Evolutionary conservation across 2,888 invertebrate genomes (phyloP).

Genomic region (Pyralis farinalis): DNA sequence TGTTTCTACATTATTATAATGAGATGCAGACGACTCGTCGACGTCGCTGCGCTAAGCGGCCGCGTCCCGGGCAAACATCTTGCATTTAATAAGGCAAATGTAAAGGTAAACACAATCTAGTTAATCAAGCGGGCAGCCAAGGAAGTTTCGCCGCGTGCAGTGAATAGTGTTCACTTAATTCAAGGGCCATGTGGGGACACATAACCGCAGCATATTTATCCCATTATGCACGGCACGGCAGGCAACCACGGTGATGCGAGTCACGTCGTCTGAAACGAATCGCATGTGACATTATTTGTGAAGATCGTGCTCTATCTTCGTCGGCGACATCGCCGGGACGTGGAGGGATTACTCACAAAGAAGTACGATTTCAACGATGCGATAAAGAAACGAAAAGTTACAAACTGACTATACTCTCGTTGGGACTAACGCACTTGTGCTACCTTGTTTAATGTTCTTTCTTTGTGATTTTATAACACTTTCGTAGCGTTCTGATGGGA

Average conservation of each 20-base stretch:
- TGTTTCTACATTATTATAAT: constrained; percentile 28
- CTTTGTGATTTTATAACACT: too few species aligned
- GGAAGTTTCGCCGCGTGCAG: constrained; percentile 65
- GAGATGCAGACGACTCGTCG: constrained; percentile 26
- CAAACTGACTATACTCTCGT: constrained; percentile 62
- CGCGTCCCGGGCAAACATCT: constrained; percentile 31
- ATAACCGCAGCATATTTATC: constrained; percentile 79
- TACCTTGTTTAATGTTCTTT: constrained; percentile 10
- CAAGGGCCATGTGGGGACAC: constrained; percentile 75
- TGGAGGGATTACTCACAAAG: constrained; percentile 80
- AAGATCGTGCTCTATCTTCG: constrained; percentile 82
- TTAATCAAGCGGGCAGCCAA: constrained; percentile 60
- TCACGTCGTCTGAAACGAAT: constrained; percentile 79
- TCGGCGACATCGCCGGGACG: constrained; percentile 76
- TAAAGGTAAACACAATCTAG: constrained; percentile 61
- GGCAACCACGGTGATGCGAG: constrained; percentile 72
- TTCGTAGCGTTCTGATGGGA: too few species aligned
- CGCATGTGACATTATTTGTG: constrained; percentile 82
- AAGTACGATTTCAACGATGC: constrained; percentile 78
- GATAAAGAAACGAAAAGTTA: constrained; percentile 77
- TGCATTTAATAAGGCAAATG: constrained; percentile 45
- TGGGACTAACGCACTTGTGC: constrained; percentile 66
- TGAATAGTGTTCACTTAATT: constrained; percentile 76
- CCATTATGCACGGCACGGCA: constrained; percentile 77
- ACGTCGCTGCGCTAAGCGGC: constrained; percentile 11